phyloP scores from a whole-genome alignment of 2,888 invertebrate genomes.

The Coelopa pilipes region DNA sequence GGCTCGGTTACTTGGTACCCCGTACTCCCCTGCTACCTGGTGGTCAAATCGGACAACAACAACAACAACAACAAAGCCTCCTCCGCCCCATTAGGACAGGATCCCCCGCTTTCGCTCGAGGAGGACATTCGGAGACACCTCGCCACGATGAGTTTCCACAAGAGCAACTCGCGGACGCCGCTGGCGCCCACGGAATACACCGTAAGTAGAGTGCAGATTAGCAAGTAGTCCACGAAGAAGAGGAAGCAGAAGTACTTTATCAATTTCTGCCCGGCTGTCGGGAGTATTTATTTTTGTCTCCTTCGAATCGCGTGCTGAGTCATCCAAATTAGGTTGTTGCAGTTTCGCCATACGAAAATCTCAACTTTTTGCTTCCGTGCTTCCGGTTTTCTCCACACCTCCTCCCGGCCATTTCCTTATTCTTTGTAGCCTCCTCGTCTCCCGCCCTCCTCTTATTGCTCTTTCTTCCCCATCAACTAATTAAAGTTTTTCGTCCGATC shows the following conservation, averaged over 20 bases:
- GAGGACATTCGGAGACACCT: too few relatives aligned
- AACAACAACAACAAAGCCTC: too few relatives aligned
- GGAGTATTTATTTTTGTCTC: too few relatives aligned
- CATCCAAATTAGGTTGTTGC: too few relatives aligned
- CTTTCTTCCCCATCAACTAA: background rate
- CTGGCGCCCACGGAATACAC: constrained; percentile 63
- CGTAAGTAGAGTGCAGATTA: constrained; percentile 57
- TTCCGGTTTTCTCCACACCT: background rate
- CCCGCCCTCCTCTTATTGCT: background rate
- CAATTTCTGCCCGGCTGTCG: background rate
- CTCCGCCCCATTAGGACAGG: too few relatives aligned
- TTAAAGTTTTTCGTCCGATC: background rate
- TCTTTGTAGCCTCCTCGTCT: background rate
- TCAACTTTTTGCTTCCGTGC: background rate
- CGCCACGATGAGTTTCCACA: constrained; percentile 65
- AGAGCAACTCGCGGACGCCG: constrained; percentile 66
- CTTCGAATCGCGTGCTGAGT: too few relatives aligned
- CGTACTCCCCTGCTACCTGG: too few relatives aligned
- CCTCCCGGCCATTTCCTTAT: background rate
- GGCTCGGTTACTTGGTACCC: constrained; percentile 32
- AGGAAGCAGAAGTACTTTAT: background rate
- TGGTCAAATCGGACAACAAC: too few relatives aligned
- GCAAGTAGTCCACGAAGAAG: background rate
- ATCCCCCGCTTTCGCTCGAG: background rate
- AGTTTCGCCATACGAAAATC: too few relatives aligned